A percentile compares a stretch with the other conserved stretches of the same genome.
These are phyloP conservation scores for Dynastes maya DNA, from an alignment of 2,888 invertebrate genomes.

Conservation along the genomic window DNA sequence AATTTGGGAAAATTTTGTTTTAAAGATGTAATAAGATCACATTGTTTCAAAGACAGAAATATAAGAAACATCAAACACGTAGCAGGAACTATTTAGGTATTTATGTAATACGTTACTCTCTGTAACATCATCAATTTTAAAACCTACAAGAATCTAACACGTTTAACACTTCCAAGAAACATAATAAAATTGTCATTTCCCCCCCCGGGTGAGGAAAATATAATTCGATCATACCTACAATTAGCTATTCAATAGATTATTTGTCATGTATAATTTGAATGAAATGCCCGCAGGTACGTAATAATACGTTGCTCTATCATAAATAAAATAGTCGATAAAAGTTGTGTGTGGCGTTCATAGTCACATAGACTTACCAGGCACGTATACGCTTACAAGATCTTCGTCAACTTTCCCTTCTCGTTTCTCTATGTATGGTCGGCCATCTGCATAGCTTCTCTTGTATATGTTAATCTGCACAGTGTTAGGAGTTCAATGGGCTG, in stretches of 20 bases:
- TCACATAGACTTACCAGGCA: conserved; percentile 14
- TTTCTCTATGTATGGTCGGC: conserved; percentile 40
- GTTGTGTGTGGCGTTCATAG: conserved; percentile 35
- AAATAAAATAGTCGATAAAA: conserved; percentile 42
- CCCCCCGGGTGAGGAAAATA: conserved; percentile 43
- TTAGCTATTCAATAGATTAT: conserved; percentile 42
- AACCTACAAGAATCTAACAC: conserved; percentile 7
- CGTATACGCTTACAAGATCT: conserved; percentile 33
- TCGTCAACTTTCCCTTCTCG: conserved; percentile 46
- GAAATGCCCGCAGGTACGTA: conserved; percentile 33
- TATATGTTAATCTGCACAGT: conserved; percentile 60
- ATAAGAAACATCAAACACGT: too few relatives aligned
- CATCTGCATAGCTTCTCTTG: conserved; percentile 49
- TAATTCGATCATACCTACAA: conserved; percentile 39
- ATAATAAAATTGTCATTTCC: conserved; percentile 18
- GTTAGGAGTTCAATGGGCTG: conserved; percentile 60
- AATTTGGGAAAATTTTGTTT: too few relatives aligned
- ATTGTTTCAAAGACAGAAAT: too few relatives aligned
- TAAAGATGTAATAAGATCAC: too few relatives aligned
- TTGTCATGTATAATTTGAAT: conserved; percentile 31
- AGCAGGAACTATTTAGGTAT: not conserved
- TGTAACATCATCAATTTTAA: conserved; percentile 29
- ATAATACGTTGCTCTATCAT: conserved; percentile 38
- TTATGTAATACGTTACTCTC: conserved; percentile 1
- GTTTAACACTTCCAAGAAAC: conserved; percentile 29